Evolutionary conservation across 2,888 invertebrate genomes (phyloP).

Genomic region (Girardia tigrina): DNA sequence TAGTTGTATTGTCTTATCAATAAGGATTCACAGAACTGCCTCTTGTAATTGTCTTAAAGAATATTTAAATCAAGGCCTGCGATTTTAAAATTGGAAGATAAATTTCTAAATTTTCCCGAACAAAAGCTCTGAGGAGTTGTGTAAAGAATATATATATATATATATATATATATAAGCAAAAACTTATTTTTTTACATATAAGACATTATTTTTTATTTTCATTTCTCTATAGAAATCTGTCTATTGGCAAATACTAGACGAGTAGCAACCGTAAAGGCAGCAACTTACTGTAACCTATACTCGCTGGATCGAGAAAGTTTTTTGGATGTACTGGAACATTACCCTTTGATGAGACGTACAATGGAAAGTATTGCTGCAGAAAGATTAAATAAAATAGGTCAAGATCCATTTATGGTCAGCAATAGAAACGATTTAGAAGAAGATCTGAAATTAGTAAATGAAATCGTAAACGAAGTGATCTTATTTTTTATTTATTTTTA

Average conservation of each 20-base stretch:
- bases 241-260: conserved; percentile 85
- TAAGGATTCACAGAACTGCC: too few species aligned
- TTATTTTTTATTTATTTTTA: too few species aligned
- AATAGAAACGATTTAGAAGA: conserved; percentile 31
- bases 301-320: conserved; percentile 93
- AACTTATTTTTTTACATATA: too few species aligned
- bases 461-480: conserved; percentile 28
- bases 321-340: conserved; percentile 89
- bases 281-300: conserved; percentile 94
- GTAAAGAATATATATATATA: too few species aligned
- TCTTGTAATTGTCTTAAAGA: too few species aligned
- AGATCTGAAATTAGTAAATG: conserved; percentile 29
- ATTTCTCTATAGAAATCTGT: conserved; percentile 64
- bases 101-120: too few species aligned
- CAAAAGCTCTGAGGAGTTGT: too few species aligned
- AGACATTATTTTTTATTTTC: not conserved
- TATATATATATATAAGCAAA: too few species aligned
- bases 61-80: too few species aligned
- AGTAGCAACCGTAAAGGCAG: conserved; percentile 86
- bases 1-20: too few species aligned
- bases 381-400: conserved; percentile 90
- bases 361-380: conserved; percentile 98
- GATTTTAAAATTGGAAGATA: too few species aligned
- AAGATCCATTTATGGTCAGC: conserved; percentile 58
- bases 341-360: conserved; percentile 90